Evolutionary conservation across 2,888 invertebrate species (phyloP).

Genomic region (Molorchus minor): DNA sequence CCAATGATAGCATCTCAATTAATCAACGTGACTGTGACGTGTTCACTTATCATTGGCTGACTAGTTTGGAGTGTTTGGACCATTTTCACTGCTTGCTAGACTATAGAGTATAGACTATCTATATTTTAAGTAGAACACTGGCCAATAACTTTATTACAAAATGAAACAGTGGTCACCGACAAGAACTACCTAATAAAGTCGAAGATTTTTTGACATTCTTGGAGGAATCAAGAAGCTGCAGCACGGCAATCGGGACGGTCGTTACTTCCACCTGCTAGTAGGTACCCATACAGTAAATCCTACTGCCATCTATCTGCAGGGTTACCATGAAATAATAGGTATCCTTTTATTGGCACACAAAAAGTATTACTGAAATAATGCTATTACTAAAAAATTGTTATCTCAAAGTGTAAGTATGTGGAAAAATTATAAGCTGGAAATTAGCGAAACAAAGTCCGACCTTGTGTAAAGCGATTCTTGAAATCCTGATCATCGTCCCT

Average conservation of each 20-base stretch:
- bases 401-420: too few species aligned
- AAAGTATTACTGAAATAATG: background rate
- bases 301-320: background rate
- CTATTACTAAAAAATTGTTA: too few species aligned
- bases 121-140: constrained; percentile 17
- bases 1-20: background rate
- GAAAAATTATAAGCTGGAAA: background rate
- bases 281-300: constrained; percentile 35
- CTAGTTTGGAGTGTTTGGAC: background rate
- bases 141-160: constrained; percentile 43
- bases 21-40: background rate
- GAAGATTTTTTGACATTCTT: constrained; percentile 56
- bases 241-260: constrained; percentile 53
- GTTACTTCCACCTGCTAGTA: constrained; percentile 62
- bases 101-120: too few species aligned
- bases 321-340: background rate
- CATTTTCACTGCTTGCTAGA: background rate
- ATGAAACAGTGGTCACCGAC: constrained; percentile 55
- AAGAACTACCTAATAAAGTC: constrained; percentile 44
- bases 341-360: background rate
- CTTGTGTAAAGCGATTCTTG: too few species aligned
- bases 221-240: constrained; percentile 55
- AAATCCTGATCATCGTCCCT: background rate
- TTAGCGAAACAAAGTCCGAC: too few species aligned
- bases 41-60: background rate